These are phyloP conservation scores for Aproaerema taeniolella DNA, from an alignment of 2,888 invertebrate species.

Conservation along the genomic window DNA sequence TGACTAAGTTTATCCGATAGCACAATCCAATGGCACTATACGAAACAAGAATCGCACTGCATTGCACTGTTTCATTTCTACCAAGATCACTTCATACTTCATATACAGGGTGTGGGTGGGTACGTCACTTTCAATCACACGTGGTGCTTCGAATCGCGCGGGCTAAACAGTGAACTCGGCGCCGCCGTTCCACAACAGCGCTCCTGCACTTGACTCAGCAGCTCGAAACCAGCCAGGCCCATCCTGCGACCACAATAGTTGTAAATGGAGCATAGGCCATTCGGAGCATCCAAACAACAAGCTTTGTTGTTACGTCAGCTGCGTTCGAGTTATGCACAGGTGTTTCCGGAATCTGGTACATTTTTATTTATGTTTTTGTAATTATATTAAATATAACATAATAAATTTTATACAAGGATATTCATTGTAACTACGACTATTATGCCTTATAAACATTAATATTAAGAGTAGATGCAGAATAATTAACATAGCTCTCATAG, in stretches of 20 bases:
- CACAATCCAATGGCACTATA: too few species aligned
- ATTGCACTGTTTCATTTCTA: constrained; percentile 6
- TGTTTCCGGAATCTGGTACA: constrained; percentile 15
- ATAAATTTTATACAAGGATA: too few species aligned
- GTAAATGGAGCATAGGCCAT: constrained; percentile 51
- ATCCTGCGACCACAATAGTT: constrained; percentile 55
- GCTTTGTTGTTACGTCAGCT: constrained; percentile 12
- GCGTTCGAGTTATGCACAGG: constrained; percentile 13
- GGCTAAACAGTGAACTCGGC: constrained; percentile 51
- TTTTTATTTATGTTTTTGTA: constrained; percentile 4
- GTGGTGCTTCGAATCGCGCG: constrained; percentile 61
- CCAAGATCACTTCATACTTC: too few species aligned
- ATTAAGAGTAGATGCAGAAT: too few species aligned
- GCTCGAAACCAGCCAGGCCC: constrained; percentile 56
- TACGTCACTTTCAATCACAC: too few species aligned
- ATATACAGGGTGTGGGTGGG: too few species aligned
- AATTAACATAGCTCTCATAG: too few species aligned
- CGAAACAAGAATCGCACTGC: constrained; percentile 10
- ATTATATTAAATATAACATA: too few species aligned
- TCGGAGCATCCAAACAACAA: constrained; percentile 11
- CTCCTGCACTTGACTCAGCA: constrained; percentile 71
- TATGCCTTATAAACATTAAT: too few species aligned
- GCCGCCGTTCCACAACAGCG: constrained; percentile 59
- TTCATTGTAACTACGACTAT: too few species aligned
- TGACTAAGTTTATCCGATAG: constrained; percentile 10